These are phyloP conservation scores for Listronotus oregonensis DNA, from an alignment of 1,140 invertebrate genomes.

Conservation along the genomic window DNA sequence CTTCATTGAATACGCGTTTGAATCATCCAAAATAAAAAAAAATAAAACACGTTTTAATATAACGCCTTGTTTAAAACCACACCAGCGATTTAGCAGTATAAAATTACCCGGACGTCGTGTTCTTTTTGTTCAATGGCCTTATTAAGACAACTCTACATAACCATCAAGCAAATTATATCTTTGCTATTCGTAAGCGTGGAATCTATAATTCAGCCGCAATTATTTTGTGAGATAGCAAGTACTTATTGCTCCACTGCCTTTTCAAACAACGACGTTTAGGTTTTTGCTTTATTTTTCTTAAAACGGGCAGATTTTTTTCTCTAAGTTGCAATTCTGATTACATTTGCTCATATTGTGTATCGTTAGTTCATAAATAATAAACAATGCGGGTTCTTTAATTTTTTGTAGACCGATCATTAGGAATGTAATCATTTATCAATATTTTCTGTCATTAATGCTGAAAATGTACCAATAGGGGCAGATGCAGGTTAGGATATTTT, in stretches of 20 bases:
- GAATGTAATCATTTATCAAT: no score
- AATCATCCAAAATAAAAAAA: background rate
- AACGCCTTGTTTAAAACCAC: constrained; percentile 7
- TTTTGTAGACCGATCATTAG: no score
- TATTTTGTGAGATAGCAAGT: constrained; percentile 8
- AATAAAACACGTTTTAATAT: constrained; percentile 7
- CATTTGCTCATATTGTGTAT: no score
- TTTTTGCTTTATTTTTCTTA: constrained; percentile 9
- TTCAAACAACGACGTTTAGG: constrained; percentile 18
- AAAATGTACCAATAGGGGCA: no score
- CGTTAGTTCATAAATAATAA: no score
- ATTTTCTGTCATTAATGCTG: no score
- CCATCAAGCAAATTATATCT: constrained; percentile 13
- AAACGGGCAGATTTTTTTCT: background rate
- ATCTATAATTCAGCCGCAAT: constrained; percentile 25
- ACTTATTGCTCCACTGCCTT: constrained; percentile 18
- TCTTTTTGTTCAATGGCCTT: constrained; percentile 20
- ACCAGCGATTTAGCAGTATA: constrained; percentile 16
- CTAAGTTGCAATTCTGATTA: no score
- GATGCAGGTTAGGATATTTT: no score
- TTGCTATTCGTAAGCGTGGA: constrained; percentile 21
- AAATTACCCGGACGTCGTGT: constrained; percentile 10
- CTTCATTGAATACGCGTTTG: no score
- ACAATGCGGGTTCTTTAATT: no score
- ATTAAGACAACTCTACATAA: constrained; percentile 22